phyloP scores from a whole-genome alignment of 2,113 vertebrate species.

The Plestiodon gilberti region DNA sequence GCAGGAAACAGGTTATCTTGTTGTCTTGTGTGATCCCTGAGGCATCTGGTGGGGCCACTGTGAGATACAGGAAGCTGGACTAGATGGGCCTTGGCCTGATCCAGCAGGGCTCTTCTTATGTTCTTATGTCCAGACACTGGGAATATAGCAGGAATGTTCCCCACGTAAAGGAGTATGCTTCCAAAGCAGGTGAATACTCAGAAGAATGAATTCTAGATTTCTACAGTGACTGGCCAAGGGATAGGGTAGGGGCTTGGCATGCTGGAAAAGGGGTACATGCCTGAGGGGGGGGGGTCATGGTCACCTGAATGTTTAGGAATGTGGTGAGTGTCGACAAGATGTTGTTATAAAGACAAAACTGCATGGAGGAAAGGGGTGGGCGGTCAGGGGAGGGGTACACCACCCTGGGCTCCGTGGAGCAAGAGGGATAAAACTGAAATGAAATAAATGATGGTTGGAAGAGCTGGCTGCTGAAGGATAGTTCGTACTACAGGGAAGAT shows the following conservation, averaged over 20 bases:
- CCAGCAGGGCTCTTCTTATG: too few species aligned
- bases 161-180: not conserved
- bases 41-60: too few species aligned
- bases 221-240: not conserved
- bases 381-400: not conserved
- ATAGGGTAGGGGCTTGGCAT: not conserved
- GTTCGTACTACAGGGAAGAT: not conserved
- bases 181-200: not conserved
- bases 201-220: not conserved
- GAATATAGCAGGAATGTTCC: not conserved
- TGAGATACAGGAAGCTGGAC: not conserved
- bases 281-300: too few species aligned
- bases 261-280: not conserved
- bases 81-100: not conserved
- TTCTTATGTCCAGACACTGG: not conserved
- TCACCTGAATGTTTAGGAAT: not conserved
- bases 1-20: too few species aligned
- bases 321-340: not conserved
- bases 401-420: not conserved
- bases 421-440: not conserved
- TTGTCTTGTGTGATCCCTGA: too few species aligned
- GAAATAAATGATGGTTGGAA: not conserved
- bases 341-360: not conserved
- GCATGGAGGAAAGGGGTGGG: not conserved
- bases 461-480: not conserved